Conservation (phyloP, 2,797 vertebrate species). For the Moxostoma hubbsi region DNA sequence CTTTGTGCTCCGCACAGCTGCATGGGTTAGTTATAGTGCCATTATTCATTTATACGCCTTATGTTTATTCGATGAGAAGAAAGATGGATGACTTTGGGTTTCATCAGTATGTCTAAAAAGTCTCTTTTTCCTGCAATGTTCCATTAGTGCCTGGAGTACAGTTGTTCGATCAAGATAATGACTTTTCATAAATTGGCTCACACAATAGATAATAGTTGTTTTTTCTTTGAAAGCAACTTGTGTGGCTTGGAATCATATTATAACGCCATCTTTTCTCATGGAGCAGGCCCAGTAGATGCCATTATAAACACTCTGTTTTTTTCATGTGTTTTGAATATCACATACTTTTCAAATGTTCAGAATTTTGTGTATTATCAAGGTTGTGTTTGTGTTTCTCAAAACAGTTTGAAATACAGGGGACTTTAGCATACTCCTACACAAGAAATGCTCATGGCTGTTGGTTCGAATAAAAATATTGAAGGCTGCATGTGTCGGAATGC, state of each 20-base stretch:
- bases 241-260: constrained; percentile 36
- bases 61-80: constrained; percentile 59
- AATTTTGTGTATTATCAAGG: background rate
- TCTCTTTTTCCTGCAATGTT: constrained; percentile 57
- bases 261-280: constrained; percentile 23
- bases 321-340: background rate
- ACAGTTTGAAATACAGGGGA: constrained; percentile 27
- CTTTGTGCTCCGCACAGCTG: constrained; percentile 40
- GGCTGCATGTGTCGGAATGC: constrained; percentile 38
- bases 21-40: constrained; percentile 52
- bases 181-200: constrained; percentile 50
- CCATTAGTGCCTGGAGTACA: constrained; percentile 56
- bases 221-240: constrained; percentile 28
- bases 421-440: constrained; percentile 26
- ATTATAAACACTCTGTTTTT: constrained; percentile 11
- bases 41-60: constrained; percentile 60
- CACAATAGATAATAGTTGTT: constrained; percentile 48
- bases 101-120: constrained; percentile 59
- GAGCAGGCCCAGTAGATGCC: background rate
- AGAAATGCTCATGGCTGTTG: constrained; percentile 29
- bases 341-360: background rate
- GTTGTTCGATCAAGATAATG: constrained; percentile 57
- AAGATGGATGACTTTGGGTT: constrained; percentile 59
- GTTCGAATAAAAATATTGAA: constrained; percentile 31
- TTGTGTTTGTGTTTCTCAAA: background rate